Conservation (phyloP, 2,888 invertebrate species). For the Megaustenia siamemsis region DNA sequence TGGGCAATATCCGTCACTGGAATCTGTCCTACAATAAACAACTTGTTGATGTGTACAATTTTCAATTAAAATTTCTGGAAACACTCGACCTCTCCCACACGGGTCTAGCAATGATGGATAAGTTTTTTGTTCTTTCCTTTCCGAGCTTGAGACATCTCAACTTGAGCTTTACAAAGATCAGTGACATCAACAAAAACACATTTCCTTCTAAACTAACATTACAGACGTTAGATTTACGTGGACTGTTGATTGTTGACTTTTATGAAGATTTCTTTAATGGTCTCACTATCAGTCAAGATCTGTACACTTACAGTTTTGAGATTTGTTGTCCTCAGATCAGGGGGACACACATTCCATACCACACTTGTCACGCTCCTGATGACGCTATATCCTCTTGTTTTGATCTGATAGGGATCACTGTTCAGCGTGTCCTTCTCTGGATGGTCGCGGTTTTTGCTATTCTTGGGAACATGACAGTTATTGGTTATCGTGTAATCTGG, state of each 20-base stretch:
- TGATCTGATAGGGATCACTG: slow-evolving; percentile 51
- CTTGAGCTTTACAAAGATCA: background rate
- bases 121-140: background rate
- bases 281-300: no score
- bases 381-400: no score
- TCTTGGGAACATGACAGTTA: slow-evolving; percentile 59
- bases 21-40: background rate
- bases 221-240: slow-evolving; percentile 16
- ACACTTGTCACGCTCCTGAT: no score
- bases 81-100: slow-evolving; percentile 29
- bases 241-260: background rate
- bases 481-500: slow-evolving; percentile 58
- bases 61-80: background rate
- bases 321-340: no score
- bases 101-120: background rate
- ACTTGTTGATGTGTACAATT: background rate
- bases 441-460: slow-evolving; percentile 60
- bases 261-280: slow-evolving; percentile 44
- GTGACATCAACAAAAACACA: background rate
- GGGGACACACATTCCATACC: no score
- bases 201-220: background rate
- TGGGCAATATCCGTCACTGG: background rate
- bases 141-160: background rate
- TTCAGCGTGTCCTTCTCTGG: no score
- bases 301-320: no score